Percentiles rank a stretch among this genome's conserved stretches.
These are phyloP conservation scores for Rhinella marina DNA, from an alignment of 2,797 vertebrate species.

Conservation along the genomic window DNA sequence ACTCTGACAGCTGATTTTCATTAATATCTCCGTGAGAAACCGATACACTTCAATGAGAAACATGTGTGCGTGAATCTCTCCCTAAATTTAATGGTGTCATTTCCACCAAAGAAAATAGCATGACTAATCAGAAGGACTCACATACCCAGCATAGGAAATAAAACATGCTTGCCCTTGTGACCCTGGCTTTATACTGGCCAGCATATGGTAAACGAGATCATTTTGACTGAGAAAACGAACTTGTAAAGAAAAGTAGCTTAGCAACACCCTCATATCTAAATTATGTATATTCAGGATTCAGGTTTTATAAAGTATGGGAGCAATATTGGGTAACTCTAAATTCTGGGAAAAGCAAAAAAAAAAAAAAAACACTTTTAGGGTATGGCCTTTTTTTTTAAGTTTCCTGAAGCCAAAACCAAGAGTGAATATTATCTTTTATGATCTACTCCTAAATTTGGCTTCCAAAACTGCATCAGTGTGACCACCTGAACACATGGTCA, in stretches of 20 bases:
- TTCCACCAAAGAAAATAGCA: conserved; percentile 62
- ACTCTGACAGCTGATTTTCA: conserved; percentile 76
- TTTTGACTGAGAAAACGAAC: not conserved
- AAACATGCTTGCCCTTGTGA: conserved; percentile 51
- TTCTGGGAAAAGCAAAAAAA: not conserved
- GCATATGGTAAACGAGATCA: conserved; percentile 15
- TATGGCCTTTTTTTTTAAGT: no score
- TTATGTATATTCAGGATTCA: not conserved
- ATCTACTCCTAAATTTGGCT: no score
- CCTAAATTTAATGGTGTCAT: conserved; percentile 69
- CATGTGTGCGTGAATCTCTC: conserved; percentile 53
- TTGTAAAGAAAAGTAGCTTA: conserved; percentile 8
- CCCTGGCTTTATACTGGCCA: conserved; percentile 31
- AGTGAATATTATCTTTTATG: no score
- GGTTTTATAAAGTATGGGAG: not conserved
- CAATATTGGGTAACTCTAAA: not conserved
- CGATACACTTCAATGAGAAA: conserved; percentile 65
- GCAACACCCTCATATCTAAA: not conserved
- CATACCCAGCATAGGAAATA: conserved; percentile 57
- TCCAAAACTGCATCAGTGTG: no score
- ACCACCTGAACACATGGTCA: no score
- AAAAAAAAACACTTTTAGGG: not conserved
- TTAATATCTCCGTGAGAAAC: conserved; percentile 78
- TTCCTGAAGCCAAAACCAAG: no score
- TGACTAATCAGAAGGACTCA: conserved; percentile 41